Base-by-base conservation (phyloP, 2,797 vertebrate species). In the Mareca penelope region DNA sequence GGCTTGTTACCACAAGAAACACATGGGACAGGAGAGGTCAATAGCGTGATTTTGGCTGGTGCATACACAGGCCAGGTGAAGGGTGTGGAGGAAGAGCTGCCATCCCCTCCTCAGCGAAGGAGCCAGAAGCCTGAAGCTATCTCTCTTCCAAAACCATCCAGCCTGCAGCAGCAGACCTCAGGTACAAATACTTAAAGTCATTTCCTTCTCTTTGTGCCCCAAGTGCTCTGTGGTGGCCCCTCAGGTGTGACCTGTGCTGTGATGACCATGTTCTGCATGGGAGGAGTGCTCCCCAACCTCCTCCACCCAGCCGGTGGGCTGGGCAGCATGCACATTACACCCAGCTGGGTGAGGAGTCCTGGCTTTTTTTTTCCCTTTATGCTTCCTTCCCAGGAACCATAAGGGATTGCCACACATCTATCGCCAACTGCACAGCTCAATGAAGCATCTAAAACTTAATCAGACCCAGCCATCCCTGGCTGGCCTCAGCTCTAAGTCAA, bases 301-400 rank as follows among this genome's bases (percentile, higher is more conserved):
- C 24, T n/a, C 13, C 9, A 31, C 8, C 15, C 48, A 48, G 29
- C 2, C 0, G 5, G 2, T 31, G 21, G 44, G 31, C 13, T 52
- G 29, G 22, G 26, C 52, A 10, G 19, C 5, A 10, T 15, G 15
- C 6, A 6, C 2, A 0, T 63, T 76, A 1, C 4, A 55, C 61
- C 33, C 37, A 69, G 37, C 60, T 77, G 75, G 7, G 11, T 1
- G 14, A 78, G 77, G 39, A 22, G 35, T 35, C 12, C 21, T 37
- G 14, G 10, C 5, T 39, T 26, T 19, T n/a, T 29, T 44, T 60
- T 23, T 15, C 46, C 46, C 26, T n/a, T 55, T 24, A 31, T 7
- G 15, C 48, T 39, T 50, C 35, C 39, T 39, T 59, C 14, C 5
- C 7, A 3, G 39, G 73, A 90, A 71, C 61, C 37, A 7, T 7